Base-by-base conservation (phyloP, 1,140 invertebrate species). In the Phocides pigmalion region DNA sequence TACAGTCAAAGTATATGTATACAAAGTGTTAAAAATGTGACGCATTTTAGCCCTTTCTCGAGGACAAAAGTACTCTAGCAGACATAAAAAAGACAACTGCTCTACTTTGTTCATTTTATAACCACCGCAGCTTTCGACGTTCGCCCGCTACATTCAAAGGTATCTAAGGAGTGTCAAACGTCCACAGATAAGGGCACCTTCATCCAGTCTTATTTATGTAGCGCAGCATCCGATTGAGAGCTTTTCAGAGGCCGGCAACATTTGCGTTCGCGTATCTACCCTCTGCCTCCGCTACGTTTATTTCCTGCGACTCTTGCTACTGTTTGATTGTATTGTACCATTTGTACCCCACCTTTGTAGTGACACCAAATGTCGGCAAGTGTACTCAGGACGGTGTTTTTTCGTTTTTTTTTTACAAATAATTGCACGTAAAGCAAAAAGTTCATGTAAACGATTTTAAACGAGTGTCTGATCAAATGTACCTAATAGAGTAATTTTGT, bases 161-260 rank as follows among this genome's bases (percentile, higher is more conserved):
- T 72, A 74, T n/a, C n/a, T n/a, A n/a, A 56, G 72, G 70, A 69
- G 66, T 76, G 76, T 72, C 78, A 81, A 74, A 68, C 61, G 67
- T 63, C 51, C 49, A 32, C 44, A 73, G 86, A 89, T 89, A 90
- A 89, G 80, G 70, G 58, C 73, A 79, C 81, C 82, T 83, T 77
- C 81, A 83, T 87, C 77, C 81, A 81, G 72, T 74, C 76, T 87
- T 89, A 87, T 89, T 91, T 91, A 89, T 89, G 84, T 89, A 84
- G 77, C 83, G 56, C 72, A 51, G 75, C 86, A 77, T 88, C 84
- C 89, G 82, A 89, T 89, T 87, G 88, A 91, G 86, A 84, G 81
- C 50, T 79, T 67, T 71, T 54, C 50, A 51, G 73, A 81, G 79
- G 73, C 74, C 84, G 79, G 73, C 74, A 51, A 80, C 82, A 84